A percentile compares a stretch with the other conserved stretches of the same genome.
phyloP scores from a whole-genome alignment of 1,140 invertebrate genomes.

The Ceratosolen solmsi region DNA sequence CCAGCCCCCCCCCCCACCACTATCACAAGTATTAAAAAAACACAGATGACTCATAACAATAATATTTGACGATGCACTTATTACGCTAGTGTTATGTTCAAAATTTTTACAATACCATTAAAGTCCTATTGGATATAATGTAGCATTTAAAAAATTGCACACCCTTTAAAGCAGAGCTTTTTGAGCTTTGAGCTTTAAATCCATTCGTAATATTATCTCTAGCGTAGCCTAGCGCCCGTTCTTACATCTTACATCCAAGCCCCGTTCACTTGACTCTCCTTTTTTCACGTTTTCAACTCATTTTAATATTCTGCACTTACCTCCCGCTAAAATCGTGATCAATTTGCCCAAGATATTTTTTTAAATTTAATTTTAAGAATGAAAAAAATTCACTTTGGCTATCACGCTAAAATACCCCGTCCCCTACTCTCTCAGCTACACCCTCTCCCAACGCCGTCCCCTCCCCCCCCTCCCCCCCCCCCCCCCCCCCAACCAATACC shows the following conservation, averaged over 20 bases:
- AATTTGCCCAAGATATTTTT: conserved; percentile 5
- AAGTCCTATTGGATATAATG: not conserved
- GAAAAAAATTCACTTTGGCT: conserved; percentile 17
- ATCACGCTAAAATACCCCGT: too few species aligned
- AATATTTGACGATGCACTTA: not conserved
- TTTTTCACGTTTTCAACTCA: conserved; percentile 1
- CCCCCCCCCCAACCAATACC: too few species aligned
- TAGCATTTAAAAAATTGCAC: not conserved
- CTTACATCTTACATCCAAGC: conserved; percentile 7
- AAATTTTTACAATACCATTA: not conserved
- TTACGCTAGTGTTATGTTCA: too few species aligned
- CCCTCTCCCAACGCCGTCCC: too few species aligned
- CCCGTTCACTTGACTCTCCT: not conserved
- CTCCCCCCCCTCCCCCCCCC: too few species aligned
- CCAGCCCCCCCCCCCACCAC: too few species aligned
- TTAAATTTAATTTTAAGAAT: conserved; percentile 18
- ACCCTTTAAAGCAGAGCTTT: conserved; percentile 41
- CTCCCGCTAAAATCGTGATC: not conserved
- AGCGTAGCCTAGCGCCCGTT: not conserved
- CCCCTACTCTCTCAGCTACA: too few species aligned
- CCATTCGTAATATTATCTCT: not conserved
- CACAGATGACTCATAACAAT: not conserved
- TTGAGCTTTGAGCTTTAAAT: conserved; percentile 23
- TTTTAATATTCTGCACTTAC: conserved; percentile 26
- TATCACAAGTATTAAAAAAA: not conserved